Evolutionary conservation across 2,888 invertebrate species (phyloP).

Genomic region (Cheilosia grossa): DNA sequence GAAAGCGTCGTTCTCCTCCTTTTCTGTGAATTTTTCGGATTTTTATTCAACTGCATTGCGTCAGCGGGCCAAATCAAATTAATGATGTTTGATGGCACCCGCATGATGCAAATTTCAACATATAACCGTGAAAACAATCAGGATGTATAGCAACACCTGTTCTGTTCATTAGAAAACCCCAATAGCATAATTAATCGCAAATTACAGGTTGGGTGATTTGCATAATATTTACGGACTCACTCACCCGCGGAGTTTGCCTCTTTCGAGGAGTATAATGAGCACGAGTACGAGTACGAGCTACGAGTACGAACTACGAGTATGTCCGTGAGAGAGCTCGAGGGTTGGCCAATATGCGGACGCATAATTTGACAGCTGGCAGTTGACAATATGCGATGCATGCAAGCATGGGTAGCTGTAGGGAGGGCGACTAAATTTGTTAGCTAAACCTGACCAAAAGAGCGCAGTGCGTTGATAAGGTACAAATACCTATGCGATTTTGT

Average conservation of each 20-base stretch:
- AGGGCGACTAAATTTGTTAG: not conserved
- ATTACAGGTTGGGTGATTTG: constrained; percentile 79
- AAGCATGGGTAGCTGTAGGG: constrained; percentile 13
- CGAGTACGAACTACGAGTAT: not conserved
- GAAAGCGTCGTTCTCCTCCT: constrained; percentile 19
- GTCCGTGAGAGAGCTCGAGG: constrained; percentile 20
- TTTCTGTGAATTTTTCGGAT: constrained; percentile 11
- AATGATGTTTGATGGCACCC: constrained; percentile 55
- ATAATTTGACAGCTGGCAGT: constrained; percentile 55
- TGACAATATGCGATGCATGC: constrained; percentile 38
- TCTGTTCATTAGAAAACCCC: constrained; percentile 49
- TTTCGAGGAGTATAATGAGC: not conserved
- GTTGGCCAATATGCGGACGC: constrained; percentile 41
- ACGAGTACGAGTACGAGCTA: too few species aligned
- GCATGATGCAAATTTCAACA: constrained; percentile 54
- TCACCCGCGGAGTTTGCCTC: constrained; percentile 44
- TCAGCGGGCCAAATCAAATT: constrained; percentile 41
- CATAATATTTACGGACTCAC: constrained; percentile 77
- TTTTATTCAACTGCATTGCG: constrained; percentile 65
- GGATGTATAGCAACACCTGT: constrained; percentile 51
- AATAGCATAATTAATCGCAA: constrained; percentile 81
- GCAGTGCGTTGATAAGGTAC: too few species aligned
- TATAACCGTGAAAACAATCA: constrained; percentile 35
- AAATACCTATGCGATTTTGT: too few species aligned
- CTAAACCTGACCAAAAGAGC: not conserved